Conservation (phyloP, 1,140 invertebrate genomes). For the Luehdorfia chinensis region DNA sequence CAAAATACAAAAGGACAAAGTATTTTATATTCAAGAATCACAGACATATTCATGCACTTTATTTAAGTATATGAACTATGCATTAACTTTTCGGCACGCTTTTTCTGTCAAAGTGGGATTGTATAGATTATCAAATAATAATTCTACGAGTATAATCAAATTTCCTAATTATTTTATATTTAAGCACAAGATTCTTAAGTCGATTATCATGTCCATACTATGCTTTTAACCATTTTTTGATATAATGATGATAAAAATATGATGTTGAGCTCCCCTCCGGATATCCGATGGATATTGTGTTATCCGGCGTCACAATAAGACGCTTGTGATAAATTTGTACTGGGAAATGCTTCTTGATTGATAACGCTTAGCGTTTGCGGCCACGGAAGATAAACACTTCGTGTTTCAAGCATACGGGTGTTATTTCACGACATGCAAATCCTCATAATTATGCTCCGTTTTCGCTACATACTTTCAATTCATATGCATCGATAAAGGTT, state of each 20-base stretch:
- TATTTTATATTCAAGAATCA: too few relatives aligned
- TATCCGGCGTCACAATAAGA: conserved; percentile 71
- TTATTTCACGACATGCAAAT: conserved; percentile 11
- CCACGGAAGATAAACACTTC: conserved; percentile 27
- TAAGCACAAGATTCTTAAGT: too few relatives aligned
- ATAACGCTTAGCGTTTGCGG: conserved; percentile 40
- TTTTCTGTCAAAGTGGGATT: too few relatives aligned
- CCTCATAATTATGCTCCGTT: neutral
- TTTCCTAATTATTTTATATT: too few relatives aligned
- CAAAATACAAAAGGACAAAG: too few relatives aligned
- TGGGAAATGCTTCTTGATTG: conserved; percentile 68
- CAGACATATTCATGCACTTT: too few relatives aligned
- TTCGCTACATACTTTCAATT: too few relatives aligned
- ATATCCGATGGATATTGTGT: conserved; percentile 74
- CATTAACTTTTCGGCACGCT: too few relatives aligned
- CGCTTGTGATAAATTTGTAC: conserved; percentile 71
- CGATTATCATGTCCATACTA: conserved; percentile 13
- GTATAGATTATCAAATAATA: too few relatives aligned
- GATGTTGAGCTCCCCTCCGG: conserved; percentile 69
- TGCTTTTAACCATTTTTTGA: conserved; percentile 43
- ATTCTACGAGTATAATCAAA: too few relatives aligned
- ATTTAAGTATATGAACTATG: too few relatives aligned
- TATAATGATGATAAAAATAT: conserved; percentile 75
- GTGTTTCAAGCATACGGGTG: neutral
- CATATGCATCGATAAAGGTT: too few relatives aligned